These are phyloP conservation scores for Bombus sibiricus DNA, from an alignment of 1,140 invertebrate genomes.

Conservation along the genomic window DNA sequence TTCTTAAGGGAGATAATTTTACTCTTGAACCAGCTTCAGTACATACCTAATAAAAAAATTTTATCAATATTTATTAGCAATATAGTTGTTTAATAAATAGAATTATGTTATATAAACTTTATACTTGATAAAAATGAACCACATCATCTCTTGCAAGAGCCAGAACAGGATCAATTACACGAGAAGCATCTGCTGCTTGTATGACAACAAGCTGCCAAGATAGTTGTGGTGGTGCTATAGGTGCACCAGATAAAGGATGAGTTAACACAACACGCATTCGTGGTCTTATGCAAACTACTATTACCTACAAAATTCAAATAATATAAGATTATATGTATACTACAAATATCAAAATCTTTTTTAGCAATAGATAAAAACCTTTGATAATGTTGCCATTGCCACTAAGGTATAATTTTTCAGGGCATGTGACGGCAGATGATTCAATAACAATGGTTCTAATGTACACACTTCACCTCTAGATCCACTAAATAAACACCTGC, in stretches of 20 bases:
- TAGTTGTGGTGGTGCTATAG: slow-evolving; percentile 91
- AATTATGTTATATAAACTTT: slow-evolving; percentile 1
- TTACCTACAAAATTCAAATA: slow-evolving; percentile 84
- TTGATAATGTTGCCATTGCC: slow-evolving; percentile 96
- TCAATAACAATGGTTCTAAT: slow-evolving; percentile 92
- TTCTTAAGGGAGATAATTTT: slow-evolving; percentile 86
- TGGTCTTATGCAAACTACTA: slow-evolving; percentile 93
- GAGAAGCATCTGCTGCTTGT: slow-evolving; percentile 88
- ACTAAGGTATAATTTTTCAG: slow-evolving; percentile 90
- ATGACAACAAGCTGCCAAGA: slow-evolving; percentile 96
- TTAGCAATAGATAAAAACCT: slow-evolving; percentile 82
- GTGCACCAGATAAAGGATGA: slow-evolving; percentile 85
- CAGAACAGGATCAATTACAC: slow-evolving; percentile 92
- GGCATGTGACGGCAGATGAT: slow-evolving; percentile 87
- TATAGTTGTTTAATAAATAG: background rate
- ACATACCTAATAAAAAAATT: slow-evolving; percentile 72
- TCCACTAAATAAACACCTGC: slow-evolving; percentile 95
- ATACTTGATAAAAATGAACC: slow-evolving; percentile 92
- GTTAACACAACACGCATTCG: slow-evolving; percentile 88
- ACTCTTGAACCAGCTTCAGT: slow-evolving; percentile 82
- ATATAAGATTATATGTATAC: background rate
- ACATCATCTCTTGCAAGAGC: slow-evolving; percentile 92
- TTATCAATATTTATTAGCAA: slow-evolving; percentile 26
- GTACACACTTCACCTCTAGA: slow-evolving; percentile 97
- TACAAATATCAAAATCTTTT: background rate